Conservation (phyloP, 2,888 invertebrate species). For the Arrhopalites spinosus region DNA sequence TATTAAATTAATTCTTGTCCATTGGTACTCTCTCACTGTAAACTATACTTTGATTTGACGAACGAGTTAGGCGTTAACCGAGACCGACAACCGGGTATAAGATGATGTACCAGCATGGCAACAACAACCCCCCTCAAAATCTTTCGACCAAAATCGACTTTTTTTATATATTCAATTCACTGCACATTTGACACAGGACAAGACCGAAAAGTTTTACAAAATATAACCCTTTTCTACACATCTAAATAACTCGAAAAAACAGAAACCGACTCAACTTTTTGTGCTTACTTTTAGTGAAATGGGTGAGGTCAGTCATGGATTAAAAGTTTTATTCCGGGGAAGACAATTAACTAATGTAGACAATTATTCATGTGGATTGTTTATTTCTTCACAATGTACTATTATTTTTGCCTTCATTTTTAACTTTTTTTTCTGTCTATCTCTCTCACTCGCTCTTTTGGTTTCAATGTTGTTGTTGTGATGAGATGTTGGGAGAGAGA, state of each 20-base stretch:
- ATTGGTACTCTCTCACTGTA: neutral
- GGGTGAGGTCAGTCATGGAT: conserved; percentile 33
- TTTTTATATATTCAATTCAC: too few relatives aligned
- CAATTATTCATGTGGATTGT: neutral
- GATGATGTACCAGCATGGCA: too few relatives aligned
- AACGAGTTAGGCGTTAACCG: too few relatives aligned
- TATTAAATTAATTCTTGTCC: neutral
- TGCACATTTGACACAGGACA: too few relatives aligned
- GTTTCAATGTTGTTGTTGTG: neutral
- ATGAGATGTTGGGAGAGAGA: neutral
- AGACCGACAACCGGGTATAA: too few relatives aligned
- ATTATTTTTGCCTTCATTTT: conserved; percentile 9
- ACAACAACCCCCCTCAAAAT: too few relatives aligned
- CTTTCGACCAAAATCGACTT: too few relatives aligned
- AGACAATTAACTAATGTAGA: neutral
- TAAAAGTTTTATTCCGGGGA: neutral
- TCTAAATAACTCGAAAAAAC: neutral
- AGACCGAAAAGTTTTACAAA: too few relatives aligned
- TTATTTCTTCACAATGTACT: conserved; percentile 8
- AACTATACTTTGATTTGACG: too few relatives aligned
- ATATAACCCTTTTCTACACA: neutral
- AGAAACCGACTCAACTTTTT: conserved; percentile 5
- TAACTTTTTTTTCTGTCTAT: neutral
- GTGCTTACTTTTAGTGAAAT: conserved; percentile 4
- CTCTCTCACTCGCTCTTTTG: neutral